phyloP scores from a whole-genome alignment of 2,888 invertebrate species.

The Andrena praecox region DNA sequence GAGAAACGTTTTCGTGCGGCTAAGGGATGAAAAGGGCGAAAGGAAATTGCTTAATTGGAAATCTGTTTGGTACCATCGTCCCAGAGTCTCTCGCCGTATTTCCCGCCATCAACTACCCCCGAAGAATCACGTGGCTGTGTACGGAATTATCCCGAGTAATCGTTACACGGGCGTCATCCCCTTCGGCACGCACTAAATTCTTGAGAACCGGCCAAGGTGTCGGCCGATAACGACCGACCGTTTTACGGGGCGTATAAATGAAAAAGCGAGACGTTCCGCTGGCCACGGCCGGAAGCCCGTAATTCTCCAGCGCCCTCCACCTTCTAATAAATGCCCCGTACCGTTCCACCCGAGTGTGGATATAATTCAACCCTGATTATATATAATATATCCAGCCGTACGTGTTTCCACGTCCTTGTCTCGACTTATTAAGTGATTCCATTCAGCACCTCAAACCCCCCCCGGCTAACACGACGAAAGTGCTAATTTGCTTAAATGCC shows the following conservation, averaged over 20 bases:
- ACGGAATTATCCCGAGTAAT: conserved; percentile 70
- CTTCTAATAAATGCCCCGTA: conserved; percentile 76
- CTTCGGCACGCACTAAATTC: conserved; percentile 69
- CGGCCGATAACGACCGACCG: conserved; percentile 73
- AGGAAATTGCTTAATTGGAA: neutral
- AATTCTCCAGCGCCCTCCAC: conserved; percentile 69
- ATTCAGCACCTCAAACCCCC: neutral
- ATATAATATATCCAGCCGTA: conserved; percentile 49
- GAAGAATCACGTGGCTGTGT: conserved; percentile 52
- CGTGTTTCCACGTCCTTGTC: conserved; percentile 35
- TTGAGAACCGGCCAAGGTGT: conserved; percentile 72
- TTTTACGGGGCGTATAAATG: conserved; percentile 75
- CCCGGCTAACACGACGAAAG: neutral
- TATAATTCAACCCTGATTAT: conserved; percentile 72
- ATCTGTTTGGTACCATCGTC: conserved; percentile 4
- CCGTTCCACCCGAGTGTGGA: conserved; percentile 61
- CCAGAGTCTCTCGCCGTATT: neutral
- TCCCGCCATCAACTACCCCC: conserved; percentile 15
- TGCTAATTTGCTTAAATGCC: conserved; percentile 21
- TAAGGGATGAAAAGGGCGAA: neutral
- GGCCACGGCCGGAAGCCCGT: conserved; percentile 69
- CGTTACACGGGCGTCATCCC: conserved; percentile 68
- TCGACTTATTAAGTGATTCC: conserved; percentile 44
- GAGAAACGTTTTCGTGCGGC: neutral
- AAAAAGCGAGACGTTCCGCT: conserved; percentile 69